Conservation (phyloP, 2,888 invertebrate genomes). For the Drosophila percnosoma region DNA sequence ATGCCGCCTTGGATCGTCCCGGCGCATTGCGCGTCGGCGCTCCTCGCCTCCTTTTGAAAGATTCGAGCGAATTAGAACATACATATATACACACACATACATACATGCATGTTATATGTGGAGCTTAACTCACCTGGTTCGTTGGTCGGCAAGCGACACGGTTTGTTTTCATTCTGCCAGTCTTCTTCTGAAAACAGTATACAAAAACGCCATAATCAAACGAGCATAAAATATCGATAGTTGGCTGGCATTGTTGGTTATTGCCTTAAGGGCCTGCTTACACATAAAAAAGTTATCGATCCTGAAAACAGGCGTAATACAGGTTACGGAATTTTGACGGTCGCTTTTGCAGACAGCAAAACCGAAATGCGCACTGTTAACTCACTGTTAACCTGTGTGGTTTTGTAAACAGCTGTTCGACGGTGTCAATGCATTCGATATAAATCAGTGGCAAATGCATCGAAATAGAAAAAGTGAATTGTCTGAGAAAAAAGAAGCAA, state of each 20-base stretch:
- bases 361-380: neutral
- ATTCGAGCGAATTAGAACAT: neutral
- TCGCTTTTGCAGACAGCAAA: neutral
- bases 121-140: conserved; percentile 81
- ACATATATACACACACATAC: neutral
- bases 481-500: neutral
- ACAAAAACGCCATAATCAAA: conserved; percentile 5
- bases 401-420: neutral
- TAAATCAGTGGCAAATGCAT: neutral
- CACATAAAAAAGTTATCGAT: neutral
- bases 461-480: neutral
- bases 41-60: conserved; percentile 77
- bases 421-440: neutral
- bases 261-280: neutral
- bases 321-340: neutral
- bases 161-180: conserved; percentile 87
- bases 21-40: conserved; percentile 85
- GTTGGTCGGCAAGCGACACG: conserved; percentile 82
- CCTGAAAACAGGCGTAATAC: neutral
- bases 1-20: conserved; percentile 93
- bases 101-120: neutral
- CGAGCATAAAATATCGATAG: conserved; percentile 36
- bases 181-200: conserved; percentile 87
- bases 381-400: neutral
- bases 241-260: neutral